These are phyloP conservation scores for Erythrolamprus reginae DNA, from an alignment of 2,113 vertebrate species.

Conservation along the genomic window DNA sequence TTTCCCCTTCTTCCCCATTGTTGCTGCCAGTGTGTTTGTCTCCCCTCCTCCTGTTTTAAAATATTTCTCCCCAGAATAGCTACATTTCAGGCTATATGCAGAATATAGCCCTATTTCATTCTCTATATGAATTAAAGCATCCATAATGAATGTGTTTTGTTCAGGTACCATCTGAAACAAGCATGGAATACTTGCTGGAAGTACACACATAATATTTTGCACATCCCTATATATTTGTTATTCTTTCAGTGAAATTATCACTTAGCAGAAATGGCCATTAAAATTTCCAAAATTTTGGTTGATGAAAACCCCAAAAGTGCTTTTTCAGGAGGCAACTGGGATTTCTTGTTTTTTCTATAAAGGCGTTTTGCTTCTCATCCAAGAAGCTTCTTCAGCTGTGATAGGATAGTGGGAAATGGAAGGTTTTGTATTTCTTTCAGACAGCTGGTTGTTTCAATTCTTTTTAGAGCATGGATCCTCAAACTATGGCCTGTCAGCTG, in stretches of 20 bases:
- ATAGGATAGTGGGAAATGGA: no score
- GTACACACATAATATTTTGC: not conserved
- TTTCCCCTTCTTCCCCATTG: not conserved
- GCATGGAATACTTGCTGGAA: not conserved
- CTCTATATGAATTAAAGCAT: not conserved
- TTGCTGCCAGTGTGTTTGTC: not conserved
- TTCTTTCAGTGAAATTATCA: not conserved
- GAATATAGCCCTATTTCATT: not conserved
- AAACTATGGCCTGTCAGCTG: no score
- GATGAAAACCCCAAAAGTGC: no score
- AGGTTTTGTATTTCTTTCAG: no score
- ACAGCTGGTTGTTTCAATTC: no score
- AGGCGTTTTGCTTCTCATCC: no score
- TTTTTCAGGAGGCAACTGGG: no score
- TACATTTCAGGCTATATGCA: not conserved
- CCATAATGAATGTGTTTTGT: not conserved
- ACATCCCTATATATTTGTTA: not conserved
- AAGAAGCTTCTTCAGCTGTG: no score
- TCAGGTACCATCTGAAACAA: not conserved
- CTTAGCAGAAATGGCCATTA: not conserved
- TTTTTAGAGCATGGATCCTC: no score
- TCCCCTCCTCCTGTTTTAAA: not conserved
- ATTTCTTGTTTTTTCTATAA: no score
- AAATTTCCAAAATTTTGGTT: not conserved
- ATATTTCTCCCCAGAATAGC: not conserved